Percentiles rank a stretch among this genome's conserved stretches.
Conservation (phyloP, 2,797 vertebrate genomes). For the Hipposideros larvatus region DNA sequence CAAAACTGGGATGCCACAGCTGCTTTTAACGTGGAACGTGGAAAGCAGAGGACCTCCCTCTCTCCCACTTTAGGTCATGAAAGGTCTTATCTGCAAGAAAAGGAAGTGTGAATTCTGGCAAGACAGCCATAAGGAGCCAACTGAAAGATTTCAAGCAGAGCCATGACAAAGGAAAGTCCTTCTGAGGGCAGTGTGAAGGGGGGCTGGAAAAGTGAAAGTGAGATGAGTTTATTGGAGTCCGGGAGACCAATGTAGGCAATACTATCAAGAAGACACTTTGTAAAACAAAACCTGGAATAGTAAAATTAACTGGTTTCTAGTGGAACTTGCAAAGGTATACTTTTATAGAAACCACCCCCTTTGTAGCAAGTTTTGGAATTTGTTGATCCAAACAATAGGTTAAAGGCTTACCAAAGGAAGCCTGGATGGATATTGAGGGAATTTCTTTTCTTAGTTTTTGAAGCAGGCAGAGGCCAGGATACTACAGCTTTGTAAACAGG, state of each 20-base stretch:
- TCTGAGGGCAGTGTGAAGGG: neutral
- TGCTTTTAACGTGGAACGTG: neutral
- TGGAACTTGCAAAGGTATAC: neutral
- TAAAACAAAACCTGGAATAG: neutral
- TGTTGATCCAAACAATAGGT: neutral
- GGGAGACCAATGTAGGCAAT: neutral
- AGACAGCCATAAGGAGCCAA: neutral
- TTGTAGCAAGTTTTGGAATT: conserved; percentile 2
- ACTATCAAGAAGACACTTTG: neutral
- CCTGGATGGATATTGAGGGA: neutral
- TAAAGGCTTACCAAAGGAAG: neutral
- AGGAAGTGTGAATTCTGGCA: neutral
- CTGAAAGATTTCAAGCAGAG: neutral
- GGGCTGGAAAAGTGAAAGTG: neutral
- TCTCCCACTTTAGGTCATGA: neutral
- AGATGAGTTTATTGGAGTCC: neutral
- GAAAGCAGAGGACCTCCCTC: neutral
- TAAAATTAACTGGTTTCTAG: neutral
- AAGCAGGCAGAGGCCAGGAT: neutral
- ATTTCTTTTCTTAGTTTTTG: conserved; percentile 14
- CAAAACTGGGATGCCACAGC: neutral
- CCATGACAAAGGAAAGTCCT: neutral
- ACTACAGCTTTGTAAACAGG: neutral
- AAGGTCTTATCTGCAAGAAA: neutral
- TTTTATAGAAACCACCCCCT: neutral